Base-by-base conservation (phyloP, 2,113 vertebrate species). In the Phyllopteryx taeniolatus region DNA sequence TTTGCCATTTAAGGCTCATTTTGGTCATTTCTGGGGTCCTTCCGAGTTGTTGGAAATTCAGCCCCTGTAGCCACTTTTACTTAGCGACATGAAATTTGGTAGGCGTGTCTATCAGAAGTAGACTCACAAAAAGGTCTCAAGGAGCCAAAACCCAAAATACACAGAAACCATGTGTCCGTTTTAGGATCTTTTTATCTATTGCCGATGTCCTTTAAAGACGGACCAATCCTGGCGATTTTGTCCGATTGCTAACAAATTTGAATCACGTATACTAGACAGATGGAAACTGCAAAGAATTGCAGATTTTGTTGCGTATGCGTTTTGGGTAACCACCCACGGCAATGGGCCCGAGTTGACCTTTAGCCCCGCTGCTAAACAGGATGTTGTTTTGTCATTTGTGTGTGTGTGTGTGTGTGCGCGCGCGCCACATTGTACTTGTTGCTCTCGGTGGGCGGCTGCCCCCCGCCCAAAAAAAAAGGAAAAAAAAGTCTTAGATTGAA, bases 361-460 rank as follows among this genome's bases (percentile, higher is more conserved):
- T 0, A 53, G 69, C 75, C 72, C 67, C 7, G 71, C 67, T 27
- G 27, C 59, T 35, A 17, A 17, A 17, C 59, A 19, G 59, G 15
- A 61, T 35, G 56, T 13, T 84, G 85, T 83, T 89, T 75, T 68
- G 76, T 85, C 79, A 76, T 81, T 69, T 69, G 71, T 78, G 76
- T 67, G 72, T 84, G 81, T 70, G 59, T 76, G n/a, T 74, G 67
- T 83, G 27, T 27, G 27, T 27, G 33, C 63, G 11, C 68, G 68
- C 66, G 75, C 73, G 72, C 63, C 57, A 54, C 61, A 1, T 13
- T 61, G 59, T 61, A 35, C 59, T 67, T 63, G 67, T 66, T 72
- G 80, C 87, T 91, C 88, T 92, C 0, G 81, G 84, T 87, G 85
- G 75, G 80, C 85, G 39, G 63, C 72, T 79, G 31, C 20, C 22